Percentiles rank a stretch among this genome's conserved stretches.
Evolutionary conservation across 2,113 vertebrate genomes (phyloP).

Genomic region (Pipra filicauda): DNA sequence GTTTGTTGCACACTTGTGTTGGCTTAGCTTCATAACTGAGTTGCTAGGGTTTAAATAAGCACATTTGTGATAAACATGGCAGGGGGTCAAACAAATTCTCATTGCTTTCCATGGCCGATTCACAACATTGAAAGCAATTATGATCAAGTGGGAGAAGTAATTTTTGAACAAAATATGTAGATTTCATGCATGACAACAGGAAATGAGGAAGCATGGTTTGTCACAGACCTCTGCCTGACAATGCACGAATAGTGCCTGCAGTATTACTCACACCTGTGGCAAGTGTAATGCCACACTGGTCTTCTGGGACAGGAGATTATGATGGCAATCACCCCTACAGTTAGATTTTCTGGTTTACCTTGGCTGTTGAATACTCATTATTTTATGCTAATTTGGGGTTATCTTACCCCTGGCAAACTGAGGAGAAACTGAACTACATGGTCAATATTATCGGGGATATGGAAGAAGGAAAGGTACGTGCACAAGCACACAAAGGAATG

Average conservation of each 20-base stretch:
- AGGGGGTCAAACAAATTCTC: not conserved
- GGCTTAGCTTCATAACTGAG: not conserved
- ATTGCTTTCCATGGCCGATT: not conserved
- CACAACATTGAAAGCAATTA: not conserved
- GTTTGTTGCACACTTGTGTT: not conserved
- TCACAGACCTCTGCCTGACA: not conserved
- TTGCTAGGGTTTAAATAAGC: not conserved
- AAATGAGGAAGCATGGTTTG: not conserved
- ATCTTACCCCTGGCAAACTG: not conserved
- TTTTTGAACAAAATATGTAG: not conserved
- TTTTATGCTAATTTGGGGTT: not conserved
- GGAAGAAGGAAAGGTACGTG: not conserved
- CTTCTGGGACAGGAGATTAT: not conserved
- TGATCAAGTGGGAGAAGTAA: not conserved
- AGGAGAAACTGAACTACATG: not conserved
- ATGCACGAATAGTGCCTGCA: fast-evolving
- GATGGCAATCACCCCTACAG: not conserved
- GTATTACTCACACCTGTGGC: not conserved
- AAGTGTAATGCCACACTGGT: not conserved
- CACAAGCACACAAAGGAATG: fast-evolving
- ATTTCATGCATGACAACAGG: not conserved
- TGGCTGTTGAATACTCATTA: not conserved
- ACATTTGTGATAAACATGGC: not conserved
- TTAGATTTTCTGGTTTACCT: not conserved
- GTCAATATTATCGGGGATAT: not conserved